Evolutionary conservation across 1,140 invertebrate genomes (phyloP), one percentile per base, ranked within the genome.

Genomic region (Lamellibrachia luymesi): DNA sequence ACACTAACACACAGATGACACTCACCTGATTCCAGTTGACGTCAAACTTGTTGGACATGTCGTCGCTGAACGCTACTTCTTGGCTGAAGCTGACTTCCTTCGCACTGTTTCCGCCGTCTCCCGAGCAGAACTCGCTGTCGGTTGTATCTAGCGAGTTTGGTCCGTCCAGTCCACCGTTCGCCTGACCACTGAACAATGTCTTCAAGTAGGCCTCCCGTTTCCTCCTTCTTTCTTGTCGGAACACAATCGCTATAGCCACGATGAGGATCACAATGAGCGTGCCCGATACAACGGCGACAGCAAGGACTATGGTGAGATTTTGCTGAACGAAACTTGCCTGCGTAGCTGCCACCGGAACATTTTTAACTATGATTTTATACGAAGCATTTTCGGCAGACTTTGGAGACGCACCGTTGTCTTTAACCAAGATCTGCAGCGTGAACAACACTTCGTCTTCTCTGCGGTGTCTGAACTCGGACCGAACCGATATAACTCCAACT

Each of bases 1-100:
- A 94, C 93, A 93, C 92, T 17, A 49, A 50, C 10, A 92, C 49
- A 92, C 5, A 92, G n/a, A 51, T 25, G 51, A 17, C 64, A 64
- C 90, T 89, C 92, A 93, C 51, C 64, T 80, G 13, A 22, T 80
- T 80, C 64, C 64, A 80, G 64, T 80, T 80, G 64, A 80, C 64
- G 64, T 80, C 64, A 80, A 22, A 80, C 64, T 80, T 80, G 64
- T 80, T 80, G 5, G 64, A 80, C 8, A 80, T 80, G 64, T 80
- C 64, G 64, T 80, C 64, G 4, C 64, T 17, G 64, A 80, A 80
- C 13, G 64, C 64, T 8, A 80, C 17, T 2, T 80, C 64, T 22
- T 80, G 64, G 13, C 64, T 17, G 64, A 80, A 80, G 64, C 64
- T 80, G 2, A 80, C 64, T 22, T 80, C 64, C 64, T 80, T 80